Percentiles rank a stretch among this genome's conserved stretches.
Evolutionary conservation across 2,113 vertebrate genomes (phyloP).

Genomic region (Isurus oxyrinchus): DNA sequence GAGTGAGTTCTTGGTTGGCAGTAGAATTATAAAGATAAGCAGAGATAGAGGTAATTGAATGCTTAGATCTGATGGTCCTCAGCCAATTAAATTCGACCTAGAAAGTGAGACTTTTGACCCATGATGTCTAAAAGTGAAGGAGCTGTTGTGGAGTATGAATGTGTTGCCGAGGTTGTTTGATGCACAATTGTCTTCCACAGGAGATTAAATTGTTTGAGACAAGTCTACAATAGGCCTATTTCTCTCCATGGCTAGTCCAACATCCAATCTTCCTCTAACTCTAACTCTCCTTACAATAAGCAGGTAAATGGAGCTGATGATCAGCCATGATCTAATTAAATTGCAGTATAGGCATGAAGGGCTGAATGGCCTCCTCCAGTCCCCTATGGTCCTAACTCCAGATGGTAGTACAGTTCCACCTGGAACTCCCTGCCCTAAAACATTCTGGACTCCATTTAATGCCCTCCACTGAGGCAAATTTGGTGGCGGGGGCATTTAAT

Average conservation of each 20-base stretch:
- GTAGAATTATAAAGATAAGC: constrained; percentile 1
- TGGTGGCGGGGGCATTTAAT: too few species aligned
- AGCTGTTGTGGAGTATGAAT: not conserved
- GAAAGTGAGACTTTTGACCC: not conserved
- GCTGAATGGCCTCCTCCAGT: not conserved
- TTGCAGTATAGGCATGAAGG: not conserved
- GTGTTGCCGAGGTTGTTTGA: not conserved
- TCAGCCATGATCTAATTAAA: not conserved
- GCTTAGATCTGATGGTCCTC: not conserved
- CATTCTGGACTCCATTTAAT: too few species aligned
- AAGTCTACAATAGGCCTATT: not conserved
- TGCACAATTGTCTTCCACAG: not conserved
- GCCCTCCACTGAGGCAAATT: too few species aligned
- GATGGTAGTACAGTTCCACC: not conserved
- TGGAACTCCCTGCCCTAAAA: not conserved
- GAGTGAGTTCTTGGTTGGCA: not conserved
- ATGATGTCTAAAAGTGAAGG: not conserved
- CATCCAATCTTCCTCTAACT: not conserved
- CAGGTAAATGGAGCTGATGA: not conserved
- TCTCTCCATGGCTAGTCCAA: not conserved
- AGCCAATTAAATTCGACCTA: not conserved
- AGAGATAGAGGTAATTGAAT: constrained; percentile 4
- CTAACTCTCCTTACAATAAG: not conserved
- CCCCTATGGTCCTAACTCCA: not conserved
- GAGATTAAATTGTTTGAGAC: not conserved